These are phyloP conservation scores for Odocoileus hemionus DNA, from an alignment of 2,113 vertebrate genomes.

Conservation along the genomic window DNA sequence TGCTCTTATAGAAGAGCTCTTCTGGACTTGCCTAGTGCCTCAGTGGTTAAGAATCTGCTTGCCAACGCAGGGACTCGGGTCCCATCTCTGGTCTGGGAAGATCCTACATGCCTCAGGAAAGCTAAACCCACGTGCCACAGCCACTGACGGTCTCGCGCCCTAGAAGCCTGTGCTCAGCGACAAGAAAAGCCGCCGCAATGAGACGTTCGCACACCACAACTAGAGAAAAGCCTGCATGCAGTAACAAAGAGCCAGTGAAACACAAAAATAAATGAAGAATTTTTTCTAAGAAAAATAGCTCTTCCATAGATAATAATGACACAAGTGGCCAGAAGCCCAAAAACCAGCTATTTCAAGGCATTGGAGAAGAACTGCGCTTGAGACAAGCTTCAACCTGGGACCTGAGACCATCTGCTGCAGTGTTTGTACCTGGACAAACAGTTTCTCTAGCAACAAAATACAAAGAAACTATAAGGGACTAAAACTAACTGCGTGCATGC, in stretches of 20 bases:
- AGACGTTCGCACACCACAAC: not conserved
- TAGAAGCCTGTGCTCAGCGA: not conserved
- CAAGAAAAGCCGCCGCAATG: not conserved
- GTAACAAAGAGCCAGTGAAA: not conserved
- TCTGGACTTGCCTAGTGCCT: not conserved
- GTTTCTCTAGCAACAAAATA: not conserved
- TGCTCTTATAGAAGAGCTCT: not conserved
- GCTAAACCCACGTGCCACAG: not conserved
- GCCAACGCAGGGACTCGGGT: not conserved
- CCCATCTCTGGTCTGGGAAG: not conserved
- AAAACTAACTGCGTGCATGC: not conserved
- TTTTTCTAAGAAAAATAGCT: not conserved
- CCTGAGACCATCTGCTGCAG: not conserved
- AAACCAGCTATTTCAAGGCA: not conserved
- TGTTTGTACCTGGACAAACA: not conserved
- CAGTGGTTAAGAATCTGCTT: not conserved
- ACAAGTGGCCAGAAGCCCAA: accelerated
- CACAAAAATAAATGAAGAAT: not conserved
- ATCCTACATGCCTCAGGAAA: not conserved
- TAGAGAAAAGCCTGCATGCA: not conserved
- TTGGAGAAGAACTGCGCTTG: accelerated
- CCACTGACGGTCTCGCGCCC: not conserved
- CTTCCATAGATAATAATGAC: accelerated
- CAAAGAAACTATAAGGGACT: not conserved
- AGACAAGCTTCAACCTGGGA: not conserved